These are phyloP conservation scores for Coryphaenoides rupestris DNA, from an alignment of 2,113 vertebrate species.

Conservation along the genomic window DNA sequence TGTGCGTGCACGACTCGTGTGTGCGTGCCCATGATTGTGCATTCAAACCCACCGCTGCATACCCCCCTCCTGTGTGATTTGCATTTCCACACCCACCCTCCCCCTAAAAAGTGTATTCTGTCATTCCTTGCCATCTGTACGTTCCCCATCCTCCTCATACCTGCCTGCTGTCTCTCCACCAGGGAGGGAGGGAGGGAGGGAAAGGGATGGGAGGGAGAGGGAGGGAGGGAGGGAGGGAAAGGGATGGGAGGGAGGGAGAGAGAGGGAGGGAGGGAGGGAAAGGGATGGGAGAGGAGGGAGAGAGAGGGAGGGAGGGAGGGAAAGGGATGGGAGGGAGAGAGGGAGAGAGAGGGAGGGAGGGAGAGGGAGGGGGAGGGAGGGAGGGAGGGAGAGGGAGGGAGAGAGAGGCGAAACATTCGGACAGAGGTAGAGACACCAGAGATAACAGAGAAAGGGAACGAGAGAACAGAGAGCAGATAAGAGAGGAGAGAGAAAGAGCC, in stretches of 20 bases:
- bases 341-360: neutral
- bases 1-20: slow-evolving; percentile 6
- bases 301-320: slow-evolving; percentile 1
- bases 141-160: slow-evolving; percentile 41
- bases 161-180: slow-evolving; percentile 53
- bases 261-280: neutral
- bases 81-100: slow-evolving; percentile 14
- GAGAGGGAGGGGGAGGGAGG: neutral
- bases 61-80: slow-evolving; percentile 36
- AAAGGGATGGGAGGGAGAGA: neutral
- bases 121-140: slow-evolving; percentile 68
- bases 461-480: neutral
- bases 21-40: neutral
- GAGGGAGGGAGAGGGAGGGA: slow-evolving; percentile 1
- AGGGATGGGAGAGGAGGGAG: slow-evolving; percentile 12
- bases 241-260: slow-evolving; percentile 27
- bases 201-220: slow-evolving; percentile 2
- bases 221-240: slow-evolving; percentile 9
- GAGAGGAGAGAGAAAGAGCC: too few relatives aligned
- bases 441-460: neutral
- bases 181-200: slow-evolving; percentile 19
- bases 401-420: too few relatives aligned
- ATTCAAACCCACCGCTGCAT: slow-evolving; percentile 20
- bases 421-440: too few relatives aligned
- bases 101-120: slow-evolving; percentile 36